These are phyloP conservation scores for Rallus crepitans DNA, from an alignment of 2,797 vertebrate genomes.

Conservation along the genomic window DNA sequence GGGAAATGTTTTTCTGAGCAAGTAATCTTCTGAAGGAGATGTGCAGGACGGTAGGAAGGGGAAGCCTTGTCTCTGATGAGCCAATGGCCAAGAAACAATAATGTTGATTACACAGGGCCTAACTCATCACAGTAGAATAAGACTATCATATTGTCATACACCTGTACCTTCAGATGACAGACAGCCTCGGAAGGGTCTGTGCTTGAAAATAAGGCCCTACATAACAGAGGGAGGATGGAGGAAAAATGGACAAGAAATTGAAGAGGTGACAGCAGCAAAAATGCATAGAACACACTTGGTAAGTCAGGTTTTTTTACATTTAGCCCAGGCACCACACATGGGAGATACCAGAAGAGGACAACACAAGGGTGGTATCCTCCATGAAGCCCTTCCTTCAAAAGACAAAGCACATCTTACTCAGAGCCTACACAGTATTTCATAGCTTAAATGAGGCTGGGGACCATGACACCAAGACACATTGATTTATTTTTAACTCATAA, in stretches of 20 bases:
- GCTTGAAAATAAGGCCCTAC: background rate
- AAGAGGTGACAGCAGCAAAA: background rate
- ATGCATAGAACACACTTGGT: background rate
- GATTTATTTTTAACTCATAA: background rate
- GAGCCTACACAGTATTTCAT: background rate
- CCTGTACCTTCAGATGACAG: background rate
- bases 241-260: background rate
- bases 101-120: background rate
- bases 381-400: background rate
- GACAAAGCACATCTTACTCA: background rate
- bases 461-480: background rate
- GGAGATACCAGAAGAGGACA: background rate
- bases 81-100: background rate
- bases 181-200: background rate
- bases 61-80: background rate
- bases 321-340: background rate
- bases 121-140: background rate
- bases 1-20: background rate
- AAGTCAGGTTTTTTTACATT: background rate
- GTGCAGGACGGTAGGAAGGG: background rate
- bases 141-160: background rate
- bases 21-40: background rate
- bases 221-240: background rate
- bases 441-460: background rate
- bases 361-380: background rate